Base-by-base conservation (phyloP, 2,888 invertebrate genomes). In the Sinelater perroti region DNA sequence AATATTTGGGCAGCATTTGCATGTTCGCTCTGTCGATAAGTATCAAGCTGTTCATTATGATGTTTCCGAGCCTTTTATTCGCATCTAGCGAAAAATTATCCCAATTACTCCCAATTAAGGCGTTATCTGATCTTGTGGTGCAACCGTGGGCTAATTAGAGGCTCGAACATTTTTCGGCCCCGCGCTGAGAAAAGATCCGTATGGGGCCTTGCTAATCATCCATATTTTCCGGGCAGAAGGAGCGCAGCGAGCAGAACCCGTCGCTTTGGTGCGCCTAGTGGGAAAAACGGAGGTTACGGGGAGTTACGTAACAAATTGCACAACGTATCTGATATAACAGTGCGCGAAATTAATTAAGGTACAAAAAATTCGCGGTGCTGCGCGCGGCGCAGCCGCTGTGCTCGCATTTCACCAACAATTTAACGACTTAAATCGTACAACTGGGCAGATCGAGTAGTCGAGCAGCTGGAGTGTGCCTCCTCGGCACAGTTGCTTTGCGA, bases 281-380 rank as follows among this genome's bases (percentile, higher is more conserved):
- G 45, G 45, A 52, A 52, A 51, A 35, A 35, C 13, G 46, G 45
- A 52, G 42, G 35, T 54, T 44, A 44, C 33, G 38, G 28, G 35
- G 46, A 26, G 45, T 54, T 45, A 54, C 31, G 28, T 44, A 54
- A 45, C 53, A 54, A 45, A 54, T 54, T 54, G 46, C 53, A 46
- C 45, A 54, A 54, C 36, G 38, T 54, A 54, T 54, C 53, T 54
- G 53, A 54, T 54, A 54, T 54, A 54, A 54, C 53, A 45, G 53
- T 54, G 45, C 36, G 45, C 35, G 33, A 54, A 46, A 46, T 54
- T 54, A 54, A 54, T 54, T 54, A 26, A 54, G 28, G 53, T 54
- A 28, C 20, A 54, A 54, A 54, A 54, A 49, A 36, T 49, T 49
- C 36, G 35, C 36, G 47, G 47, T 24, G 36, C 47, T 36, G 24